Evolutionary conservation across 2,113 vertebrate genomes (phyloP).

Genomic region (Calyptomena viridis): DNA sequence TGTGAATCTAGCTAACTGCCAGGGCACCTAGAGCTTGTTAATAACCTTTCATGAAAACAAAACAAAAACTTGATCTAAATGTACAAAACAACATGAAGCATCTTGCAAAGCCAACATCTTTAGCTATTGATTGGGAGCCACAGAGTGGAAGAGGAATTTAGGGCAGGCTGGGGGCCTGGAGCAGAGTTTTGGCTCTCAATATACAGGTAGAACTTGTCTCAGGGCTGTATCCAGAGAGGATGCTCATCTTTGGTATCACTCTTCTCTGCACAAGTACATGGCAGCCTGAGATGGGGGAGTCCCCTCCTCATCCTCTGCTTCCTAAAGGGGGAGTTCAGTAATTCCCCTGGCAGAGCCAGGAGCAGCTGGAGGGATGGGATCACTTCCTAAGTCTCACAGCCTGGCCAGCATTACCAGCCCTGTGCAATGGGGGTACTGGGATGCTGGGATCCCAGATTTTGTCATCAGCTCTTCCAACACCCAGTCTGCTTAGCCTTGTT

Average conservation of each 20-base stretch:
- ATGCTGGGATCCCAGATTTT: neutral
- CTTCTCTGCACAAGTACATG: neutral
- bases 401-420: neutral
- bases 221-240: neutral
- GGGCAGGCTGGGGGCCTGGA: neutral
- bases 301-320: neutral
- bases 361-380: neutral
- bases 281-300: neutral
- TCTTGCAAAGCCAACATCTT: neutral
- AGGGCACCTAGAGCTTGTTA: neutral
- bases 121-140: neutral
- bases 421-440: no score
- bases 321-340: neutral
- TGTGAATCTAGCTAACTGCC: neutral
- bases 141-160: neutral
- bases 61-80: neutral
- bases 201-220: neutral
- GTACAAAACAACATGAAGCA: neutral
- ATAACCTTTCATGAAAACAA: neutral
- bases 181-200: neutral
- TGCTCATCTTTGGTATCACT: neutral
- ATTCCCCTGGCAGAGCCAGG: neutral
- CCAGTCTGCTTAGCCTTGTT: neutral
- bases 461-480: neutral
- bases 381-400: neutral